phyloP scores from a whole-genome alignment of 2,888 invertebrate genomes.

The Xylophagus ater region DNA sequence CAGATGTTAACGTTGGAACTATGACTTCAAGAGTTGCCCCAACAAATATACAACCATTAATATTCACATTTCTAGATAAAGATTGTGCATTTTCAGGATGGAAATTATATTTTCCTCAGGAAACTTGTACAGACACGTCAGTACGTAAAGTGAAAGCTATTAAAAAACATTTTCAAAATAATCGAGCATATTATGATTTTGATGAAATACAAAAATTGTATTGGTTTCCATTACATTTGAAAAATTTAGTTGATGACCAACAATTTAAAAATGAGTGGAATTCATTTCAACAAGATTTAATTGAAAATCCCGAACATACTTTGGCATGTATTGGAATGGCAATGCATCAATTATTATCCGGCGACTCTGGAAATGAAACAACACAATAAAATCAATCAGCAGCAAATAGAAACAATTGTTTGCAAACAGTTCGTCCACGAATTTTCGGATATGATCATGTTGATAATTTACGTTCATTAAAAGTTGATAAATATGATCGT shows the following conservation, averaged over 20 bases:
- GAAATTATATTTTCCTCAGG: slow-evolving; percentile 65
- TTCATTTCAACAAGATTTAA: slow-evolving; percentile 52
- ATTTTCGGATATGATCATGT: slow-evolving; percentile 54
- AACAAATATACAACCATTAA: slow-evolving; percentile 39
- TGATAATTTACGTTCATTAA: slow-evolving; percentile 54
- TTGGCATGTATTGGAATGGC: slow-evolving; percentile 64
- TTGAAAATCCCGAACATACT: slow-evolving; percentile 53
- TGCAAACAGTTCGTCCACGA: slow-evolving; percentile 41
- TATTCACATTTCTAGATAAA: slow-evolving; percentile 31
- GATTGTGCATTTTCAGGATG: slow-evolving; percentile 48
- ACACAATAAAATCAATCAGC: no score
- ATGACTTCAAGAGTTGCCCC: slow-evolving; percentile 19
- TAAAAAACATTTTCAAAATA: slow-evolving; percentile 42
- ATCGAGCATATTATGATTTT: slow-evolving; percentile 24
- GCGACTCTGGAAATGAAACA: no score
- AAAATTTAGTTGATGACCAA: slow-evolving; percentile 44
- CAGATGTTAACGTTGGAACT: not conserved
- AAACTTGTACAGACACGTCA: slow-evolving; percentile 43
- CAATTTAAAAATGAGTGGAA: slow-evolving; percentile 51
- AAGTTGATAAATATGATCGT: slow-evolving; percentile 61
- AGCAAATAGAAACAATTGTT: no score
- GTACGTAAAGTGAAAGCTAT: slow-evolving; percentile 43
- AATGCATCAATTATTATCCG: slow-evolving; percentile 56
- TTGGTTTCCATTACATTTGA: slow-evolving; percentile 43
- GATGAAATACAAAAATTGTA: slow-evolving; percentile 20